Evolutionary conservation across 2,113 vertebrate genomes (phyloP).

Genomic region (Perca flavescens): DNA sequence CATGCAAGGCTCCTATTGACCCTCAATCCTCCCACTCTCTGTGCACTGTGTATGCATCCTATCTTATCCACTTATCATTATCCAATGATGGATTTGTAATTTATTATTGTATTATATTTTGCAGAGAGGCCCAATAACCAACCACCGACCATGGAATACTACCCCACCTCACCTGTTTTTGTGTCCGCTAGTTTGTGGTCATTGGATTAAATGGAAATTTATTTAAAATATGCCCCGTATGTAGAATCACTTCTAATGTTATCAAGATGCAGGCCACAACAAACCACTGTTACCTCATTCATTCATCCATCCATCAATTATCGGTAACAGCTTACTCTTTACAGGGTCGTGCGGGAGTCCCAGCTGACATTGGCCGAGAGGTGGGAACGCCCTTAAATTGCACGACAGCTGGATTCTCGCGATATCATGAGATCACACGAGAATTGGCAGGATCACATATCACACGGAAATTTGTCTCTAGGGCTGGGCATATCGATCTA

Average conservation of each 20-base stretch:
- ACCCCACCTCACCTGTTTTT: neutral
- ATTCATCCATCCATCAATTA: too few relatives aligned
- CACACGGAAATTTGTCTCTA: too few relatives aligned
- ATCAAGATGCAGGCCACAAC: neutral
- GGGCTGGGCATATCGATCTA: too few relatives aligned
- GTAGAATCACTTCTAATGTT: neutral
- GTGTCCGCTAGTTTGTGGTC: neutral
- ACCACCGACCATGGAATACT: neutral
- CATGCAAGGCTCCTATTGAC: neutral
- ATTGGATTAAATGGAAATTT: neutral
- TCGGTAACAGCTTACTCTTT: too few relatives aligned
- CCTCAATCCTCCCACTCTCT: constrained; percentile 1
- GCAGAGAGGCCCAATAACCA: neutral
- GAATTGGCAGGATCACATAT: too few relatives aligned
- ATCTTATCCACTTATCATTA: neutral
- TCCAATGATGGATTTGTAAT: neutral
- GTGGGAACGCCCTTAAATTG: too few relatives aligned
- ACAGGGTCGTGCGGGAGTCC: too few relatives aligned
- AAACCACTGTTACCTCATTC: neutral
- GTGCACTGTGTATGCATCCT: neutral
- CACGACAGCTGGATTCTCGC: too few relatives aligned
- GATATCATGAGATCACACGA: too few relatives aligned
- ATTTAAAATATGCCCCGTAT: neutral
- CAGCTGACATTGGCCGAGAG: too few relatives aligned
- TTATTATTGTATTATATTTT: neutral